These are phyloP conservation scores for Desmodus rotundus DNA, from an alignment of 2,113 vertebrate genomes.

Conservation along the genomic window DNA sequence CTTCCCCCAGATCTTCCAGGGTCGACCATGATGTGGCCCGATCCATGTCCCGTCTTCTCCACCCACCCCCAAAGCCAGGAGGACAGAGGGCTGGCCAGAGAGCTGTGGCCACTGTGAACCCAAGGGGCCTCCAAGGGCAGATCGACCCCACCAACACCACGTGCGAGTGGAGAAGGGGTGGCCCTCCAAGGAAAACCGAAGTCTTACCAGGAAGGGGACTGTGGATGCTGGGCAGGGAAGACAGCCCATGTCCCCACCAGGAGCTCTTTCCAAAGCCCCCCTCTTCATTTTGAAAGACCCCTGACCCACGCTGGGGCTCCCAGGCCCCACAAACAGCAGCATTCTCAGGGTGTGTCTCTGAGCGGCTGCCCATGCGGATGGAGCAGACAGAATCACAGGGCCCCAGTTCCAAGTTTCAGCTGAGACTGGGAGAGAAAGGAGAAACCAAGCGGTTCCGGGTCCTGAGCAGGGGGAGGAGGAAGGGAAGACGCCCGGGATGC, in stretches of 20 bases:
- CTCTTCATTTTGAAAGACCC: conserved; percentile 6
- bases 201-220: background rate
- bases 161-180: background rate
- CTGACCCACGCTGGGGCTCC: background rate
- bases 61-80: background rate
- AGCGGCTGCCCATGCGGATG: background rate
- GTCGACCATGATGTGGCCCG: background rate
- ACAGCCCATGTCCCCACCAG: no score
- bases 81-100: background rate
- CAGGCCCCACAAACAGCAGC: background rate
- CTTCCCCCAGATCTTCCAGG: background rate
- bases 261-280: background rate
- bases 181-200: background rate
- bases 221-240: background rate
- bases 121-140: background rate
- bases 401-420: conserved; percentile 21
- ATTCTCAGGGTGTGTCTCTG: background rate
- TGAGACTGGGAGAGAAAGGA: background rate
- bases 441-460: conserved; percentile 5
- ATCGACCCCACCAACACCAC: background rate
- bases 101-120: background rate
- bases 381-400: background rate
- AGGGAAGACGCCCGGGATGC: conserved; percentile 38
- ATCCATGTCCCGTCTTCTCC: background rate
- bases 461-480: conserved; percentile 44